phyloP scores from a whole-genome alignment of 2,797 vertebrate genomes.

The Nyctibius grandis region DNA sequence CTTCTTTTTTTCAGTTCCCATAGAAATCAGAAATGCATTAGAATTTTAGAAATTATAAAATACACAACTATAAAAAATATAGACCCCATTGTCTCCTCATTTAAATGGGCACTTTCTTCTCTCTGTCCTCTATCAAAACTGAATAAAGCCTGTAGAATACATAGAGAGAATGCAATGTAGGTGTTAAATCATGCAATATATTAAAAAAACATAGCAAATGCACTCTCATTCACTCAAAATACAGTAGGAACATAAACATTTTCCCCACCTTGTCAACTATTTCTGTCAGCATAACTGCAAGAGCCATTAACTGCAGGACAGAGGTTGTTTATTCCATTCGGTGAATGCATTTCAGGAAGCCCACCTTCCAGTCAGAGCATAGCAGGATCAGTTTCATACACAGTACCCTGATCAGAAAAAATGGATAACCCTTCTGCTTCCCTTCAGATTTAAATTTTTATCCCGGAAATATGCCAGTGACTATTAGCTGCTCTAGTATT shows the following conservation, averaged over 20 bases:
- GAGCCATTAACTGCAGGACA: not conserved
- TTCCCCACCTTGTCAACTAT: constrained; percentile 62
- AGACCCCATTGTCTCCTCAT: not conserved
- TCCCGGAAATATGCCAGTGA: constrained; percentile 46
- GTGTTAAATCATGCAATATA: not conserved
- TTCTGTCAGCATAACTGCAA: constrained; percentile 57
- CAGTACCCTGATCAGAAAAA: constrained; percentile 27
- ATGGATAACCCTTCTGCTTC: constrained; percentile 31
- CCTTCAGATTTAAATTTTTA: constrained; percentile 48
- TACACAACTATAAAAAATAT: not conserved
- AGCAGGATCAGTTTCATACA: constrained; percentile 25
- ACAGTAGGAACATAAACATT: constrained; percentile 2
- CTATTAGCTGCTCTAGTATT: constrained; percentile 61
- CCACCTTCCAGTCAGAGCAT: constrained; percentile 53
- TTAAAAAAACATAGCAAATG: not conserved
- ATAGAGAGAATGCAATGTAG: not conserved
- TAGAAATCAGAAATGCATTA: not conserved
- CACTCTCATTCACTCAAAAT: not conserved
- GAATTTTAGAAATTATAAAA: not conserved
- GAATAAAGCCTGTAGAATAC: not conserved
- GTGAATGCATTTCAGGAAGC: constrained; percentile 44
- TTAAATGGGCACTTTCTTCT: not conserved
- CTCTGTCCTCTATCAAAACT: not conserved
- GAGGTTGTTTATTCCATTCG: constrained; percentile 12
- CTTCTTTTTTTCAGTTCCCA: not conserved